Base-by-base conservation (phyloP, 2,888 invertebrate species). In the Brachypalpus laphriformis region DNA sequence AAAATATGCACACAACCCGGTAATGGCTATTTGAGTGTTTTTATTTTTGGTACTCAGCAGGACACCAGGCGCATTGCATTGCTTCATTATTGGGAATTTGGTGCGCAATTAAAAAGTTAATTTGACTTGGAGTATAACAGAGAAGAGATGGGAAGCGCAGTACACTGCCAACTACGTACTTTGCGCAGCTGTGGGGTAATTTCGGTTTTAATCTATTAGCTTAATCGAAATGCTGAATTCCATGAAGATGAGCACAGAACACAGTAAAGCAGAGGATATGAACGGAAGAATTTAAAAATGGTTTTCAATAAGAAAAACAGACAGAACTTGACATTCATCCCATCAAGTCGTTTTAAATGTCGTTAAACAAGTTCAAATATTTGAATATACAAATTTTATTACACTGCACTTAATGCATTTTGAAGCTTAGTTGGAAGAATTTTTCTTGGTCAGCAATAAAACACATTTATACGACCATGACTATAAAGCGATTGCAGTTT, bases 21-120 rank as follows among this genome's bases (percentile, higher is more conserved):
- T 45, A 63, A 63, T 47, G 45, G 16, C 7, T 63, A 31, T 31
- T 49, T 65, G 14, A 49, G 49, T 65, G 20, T 31, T 49, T n/a
- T n/a, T n/a, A n/a, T n/a, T 25, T 22, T 45, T 7, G 22, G 11
- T 63, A 7, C 47, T 20, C 47, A 28, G 31, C 18, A 47, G 47
- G 65, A 34, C 14, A 31, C 34, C 14, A n/a, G 18, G 28, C 8
- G 3, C 25, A 42, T 16, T 42, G 34, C 65, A 49, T 49, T 65
- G 20, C 18, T 11, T 45, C 45, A 31, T n/a, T 18, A 31, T 9
- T 45, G 25, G 14, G 28, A 6, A 45, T 4, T 4, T 45, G 28
- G 28, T 63, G 61, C 45, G 61, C 28, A 63, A 45, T 45, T 63
- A 22, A 57, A 25, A 40, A 18, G 28, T 28, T 31, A 28, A 63